Base-by-base conservation (phyloP, 2,797 vertebrate species). In the Microchirus variegatus region DNA sequence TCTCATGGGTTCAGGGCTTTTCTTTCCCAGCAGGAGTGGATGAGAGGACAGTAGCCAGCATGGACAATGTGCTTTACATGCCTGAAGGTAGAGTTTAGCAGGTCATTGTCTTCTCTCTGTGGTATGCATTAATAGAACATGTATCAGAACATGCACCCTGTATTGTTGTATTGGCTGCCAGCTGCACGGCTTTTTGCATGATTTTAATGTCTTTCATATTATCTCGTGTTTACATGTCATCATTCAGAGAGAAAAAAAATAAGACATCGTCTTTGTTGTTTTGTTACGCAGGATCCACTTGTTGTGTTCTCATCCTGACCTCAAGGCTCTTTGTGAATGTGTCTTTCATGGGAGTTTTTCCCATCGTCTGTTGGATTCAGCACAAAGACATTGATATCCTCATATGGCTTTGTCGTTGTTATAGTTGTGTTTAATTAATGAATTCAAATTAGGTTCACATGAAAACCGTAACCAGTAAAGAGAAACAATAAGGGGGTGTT, bases 1-100 rank as follows among this genome's bases (percentile, higher is more conserved):
- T 93, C 88, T 81, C 61, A 61, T 60, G 61, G 81, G 77, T 68
- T 90, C 88, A 87, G 84, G 14, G 49, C 56, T 58, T 63, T 57
- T 45, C 49, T 73, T 73, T 64, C 61, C 57, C 65, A 67, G 81
- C 60, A 73, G 78, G 63, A 69, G 75, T 40, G 26, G 50, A 59
- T 17, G 19, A 54, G 68, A 66, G 75, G 72, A 80, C 48, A 66
- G 70, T 9, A 38, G 44, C 44, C 36, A 36, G 40, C 17, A 17
- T 51, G 53, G 50, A 48, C 6, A 4, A 51, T 40, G 68, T 54
- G 63, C 53, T 67, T 5, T n/a, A 46, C 46, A 37, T 53, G 67
- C 77, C 77, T 62, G 35, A 48, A 63, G 77, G 63, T 50, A 44
- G 9, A 62, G 50, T 65, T 75, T 57, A 19, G 35, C 22, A 42